Evolutionary conservation across 1,140 invertebrate species (phyloP).

Genomic region (Caenorhabditis tropicalis): DNA sequence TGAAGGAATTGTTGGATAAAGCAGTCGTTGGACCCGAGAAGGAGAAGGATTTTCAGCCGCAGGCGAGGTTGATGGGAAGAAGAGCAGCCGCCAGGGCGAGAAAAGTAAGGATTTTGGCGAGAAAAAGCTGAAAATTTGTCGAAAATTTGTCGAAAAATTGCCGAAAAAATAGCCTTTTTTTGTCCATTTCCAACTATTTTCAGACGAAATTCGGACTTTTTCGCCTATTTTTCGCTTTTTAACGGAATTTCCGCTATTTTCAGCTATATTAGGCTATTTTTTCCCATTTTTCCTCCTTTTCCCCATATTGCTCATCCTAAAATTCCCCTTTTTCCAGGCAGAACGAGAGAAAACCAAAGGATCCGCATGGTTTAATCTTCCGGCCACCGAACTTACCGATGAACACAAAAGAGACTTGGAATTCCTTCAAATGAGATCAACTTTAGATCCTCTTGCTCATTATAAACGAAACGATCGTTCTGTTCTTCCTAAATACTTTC

Average conservation of each 20-base stretch:
- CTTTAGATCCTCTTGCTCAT: slow-evolving; percentile 44
- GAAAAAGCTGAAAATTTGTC: no score
- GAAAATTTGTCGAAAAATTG: no score
- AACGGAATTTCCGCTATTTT: no score
- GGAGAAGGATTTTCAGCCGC: not conserved
- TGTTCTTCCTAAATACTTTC: slow-evolving; percentile 52
- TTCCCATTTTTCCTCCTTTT: not conserved
- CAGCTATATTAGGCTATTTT: no score
- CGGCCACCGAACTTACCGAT: slow-evolving; percentile 49
- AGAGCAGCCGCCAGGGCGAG: not conserved
- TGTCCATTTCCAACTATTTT: no score
- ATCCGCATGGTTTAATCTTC: slow-evolving; percentile 46
- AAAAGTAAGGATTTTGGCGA: no score
- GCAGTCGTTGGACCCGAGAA: not conserved
- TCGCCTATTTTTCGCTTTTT: no score
- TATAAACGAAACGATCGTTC: slow-evolving; percentile 37
- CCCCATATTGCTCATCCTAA: no score
- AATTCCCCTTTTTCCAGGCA: not conserved
- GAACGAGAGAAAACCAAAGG: slow-evolving; percentile 47
- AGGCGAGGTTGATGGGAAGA: not conserved
- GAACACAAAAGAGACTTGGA: slow-evolving; percentile 40
- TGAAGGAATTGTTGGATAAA: not conserved
- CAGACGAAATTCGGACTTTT: no score
- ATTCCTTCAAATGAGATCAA: slow-evolving; percentile 48
- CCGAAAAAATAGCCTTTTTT: no score